A percentile compares a stretch with the other conserved stretches of the same genome.
These are phyloP conservation scores for Blastomussa wellsi DNA, from an alignment of 92 coral and sea anemone species.

Conservation along the genomic window DNA sequence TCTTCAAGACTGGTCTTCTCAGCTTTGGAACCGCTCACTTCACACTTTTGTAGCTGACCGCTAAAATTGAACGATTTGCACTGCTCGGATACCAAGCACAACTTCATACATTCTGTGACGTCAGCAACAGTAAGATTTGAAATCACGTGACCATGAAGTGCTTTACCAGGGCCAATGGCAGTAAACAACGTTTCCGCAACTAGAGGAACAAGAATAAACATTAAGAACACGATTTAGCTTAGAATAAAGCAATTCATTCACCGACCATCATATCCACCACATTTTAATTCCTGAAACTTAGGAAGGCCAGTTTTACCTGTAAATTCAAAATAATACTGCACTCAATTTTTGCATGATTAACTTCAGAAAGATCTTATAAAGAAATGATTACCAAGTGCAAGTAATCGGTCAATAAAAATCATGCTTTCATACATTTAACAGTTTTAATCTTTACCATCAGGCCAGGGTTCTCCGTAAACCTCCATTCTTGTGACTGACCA, in stretches of 20 bases:
- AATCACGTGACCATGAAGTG: constrained; percentile 8
- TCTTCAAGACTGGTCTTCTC: background rate
- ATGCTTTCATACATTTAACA: too few relatives aligned
- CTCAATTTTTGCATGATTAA: too few relatives aligned
- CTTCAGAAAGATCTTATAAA: too few relatives aligned
- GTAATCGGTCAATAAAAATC: too few relatives aligned
- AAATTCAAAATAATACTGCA: too few relatives aligned
- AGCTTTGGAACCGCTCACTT: constrained; percentile 16
- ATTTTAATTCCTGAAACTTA: background rate
- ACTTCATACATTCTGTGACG: constrained; percentile 15
- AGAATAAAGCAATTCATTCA: too few relatives aligned
- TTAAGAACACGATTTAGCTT: background rate
- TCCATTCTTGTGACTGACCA: constrained; percentile 25
- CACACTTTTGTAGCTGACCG: background rate
- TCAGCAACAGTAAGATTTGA: background rate
- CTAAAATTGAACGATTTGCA: constrained; percentile 21
- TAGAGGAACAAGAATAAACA: background rate
- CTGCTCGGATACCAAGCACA: constrained; percentile 15
- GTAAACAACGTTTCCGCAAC: constrained; percentile 2
- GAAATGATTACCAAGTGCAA: too few relatives aligned
- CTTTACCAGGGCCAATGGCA: constrained; percentile 7
- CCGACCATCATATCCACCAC: background rate
- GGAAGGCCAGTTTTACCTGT: too few relatives aligned
- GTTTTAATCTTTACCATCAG: background rate
- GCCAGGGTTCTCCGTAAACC: constrained; percentile 33